Evolutionary conservation across 2,113 vertebrate species (phyloP).

Genomic region (Malurus melanocephalus): DNA sequence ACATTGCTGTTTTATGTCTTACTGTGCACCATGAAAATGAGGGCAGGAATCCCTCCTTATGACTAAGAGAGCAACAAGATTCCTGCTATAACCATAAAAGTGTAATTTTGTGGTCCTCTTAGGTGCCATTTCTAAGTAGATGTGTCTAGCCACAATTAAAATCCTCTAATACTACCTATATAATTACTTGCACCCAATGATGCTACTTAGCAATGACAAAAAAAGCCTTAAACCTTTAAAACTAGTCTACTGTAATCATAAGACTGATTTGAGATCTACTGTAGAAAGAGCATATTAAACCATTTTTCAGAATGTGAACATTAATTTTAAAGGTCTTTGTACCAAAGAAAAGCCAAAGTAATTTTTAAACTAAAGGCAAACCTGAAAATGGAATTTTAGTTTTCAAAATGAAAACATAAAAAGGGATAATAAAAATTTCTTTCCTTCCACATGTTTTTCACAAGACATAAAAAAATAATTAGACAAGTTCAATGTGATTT

Average conservation of each 20-base stretch:
- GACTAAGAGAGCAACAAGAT: background rate
- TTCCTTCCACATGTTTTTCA: background rate
- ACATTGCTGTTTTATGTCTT: background rate
- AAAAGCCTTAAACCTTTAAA: slow-evolving; percentile 14
- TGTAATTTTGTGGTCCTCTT: slow-evolving; percentile 36
- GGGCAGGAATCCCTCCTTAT: background rate
- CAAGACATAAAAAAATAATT: background rate
- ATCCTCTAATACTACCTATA: slow-evolving; percentile 34
- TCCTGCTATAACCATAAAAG: slow-evolving; percentile 31
- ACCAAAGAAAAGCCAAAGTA: background rate
- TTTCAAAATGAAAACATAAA: background rate
- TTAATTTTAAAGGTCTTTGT: background rate
- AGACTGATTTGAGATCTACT: background rate
- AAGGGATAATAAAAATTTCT: background rate
- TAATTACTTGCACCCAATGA: slow-evolving; percentile 12
- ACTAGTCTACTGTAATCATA: background rate
- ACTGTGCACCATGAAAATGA: background rate
- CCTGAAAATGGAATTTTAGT: background rate
- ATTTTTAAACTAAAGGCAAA: background rate
- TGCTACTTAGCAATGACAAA: slow-evolving; percentile 17
- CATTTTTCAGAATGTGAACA: background rate
- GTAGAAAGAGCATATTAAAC: background rate
- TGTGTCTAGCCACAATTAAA: slow-evolving; percentile 42
- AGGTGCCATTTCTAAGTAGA: slow-evolving; percentile 45
- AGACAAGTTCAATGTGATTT: background rate